A percentile compares a stretch with the other conserved stretches of the same genome.
Evolutionary conservation across 2,888 invertebrate species (phyloP).

Genomic region (Brachypalpus laphriformis): DNA sequence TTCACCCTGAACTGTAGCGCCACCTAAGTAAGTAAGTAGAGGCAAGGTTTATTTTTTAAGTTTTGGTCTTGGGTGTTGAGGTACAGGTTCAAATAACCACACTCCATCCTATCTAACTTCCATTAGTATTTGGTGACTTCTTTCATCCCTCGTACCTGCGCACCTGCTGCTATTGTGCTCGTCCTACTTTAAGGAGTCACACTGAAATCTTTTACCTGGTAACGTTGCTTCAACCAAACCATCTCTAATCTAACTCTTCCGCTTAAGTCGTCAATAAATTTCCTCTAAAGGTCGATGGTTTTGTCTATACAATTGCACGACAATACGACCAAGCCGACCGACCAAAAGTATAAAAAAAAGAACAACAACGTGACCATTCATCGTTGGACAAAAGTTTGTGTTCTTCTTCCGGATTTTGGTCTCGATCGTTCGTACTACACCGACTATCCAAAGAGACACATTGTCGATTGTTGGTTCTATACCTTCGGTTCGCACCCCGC

Average conservation of each 20-base stretch:
- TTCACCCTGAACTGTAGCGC: too few species aligned
- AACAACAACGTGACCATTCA: constrained; percentile 60
- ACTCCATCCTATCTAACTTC: too few species aligned
- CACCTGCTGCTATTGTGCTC: too few species aligned
- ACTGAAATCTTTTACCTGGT: background rate
- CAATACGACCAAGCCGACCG: constrained; percentile 46
- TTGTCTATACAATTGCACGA: constrained; percentile 54
- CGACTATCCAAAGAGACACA: constrained; percentile 41
- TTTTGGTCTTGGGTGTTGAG: too few species aligned
- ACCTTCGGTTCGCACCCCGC: constrained; percentile 19
- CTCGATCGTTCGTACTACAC: constrained; percentile 11
- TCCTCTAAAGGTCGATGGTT: constrained; percentile 33
- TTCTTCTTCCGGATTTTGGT: constrained; percentile 66
- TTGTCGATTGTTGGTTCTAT: constrained; percentile 54
- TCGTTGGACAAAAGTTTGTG: constrained; percentile 39
- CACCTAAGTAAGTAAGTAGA: too few species aligned
- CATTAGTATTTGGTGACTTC: too few species aligned
- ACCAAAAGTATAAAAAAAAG: background rate
- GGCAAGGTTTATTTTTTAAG: too few species aligned
- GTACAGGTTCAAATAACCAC: too few species aligned
- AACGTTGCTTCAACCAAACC: background rate
- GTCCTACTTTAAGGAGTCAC: too few species aligned
- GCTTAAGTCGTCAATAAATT: constrained; percentile 26
- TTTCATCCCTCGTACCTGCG: too few species aligned
- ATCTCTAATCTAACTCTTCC: constrained; percentile 22